Percentiles rank a stretch among this genome's conserved stretches.
phyloP scores from a whole-genome alignment of 2,113 vertebrate species.

The Anolis carolinensis region DNA sequence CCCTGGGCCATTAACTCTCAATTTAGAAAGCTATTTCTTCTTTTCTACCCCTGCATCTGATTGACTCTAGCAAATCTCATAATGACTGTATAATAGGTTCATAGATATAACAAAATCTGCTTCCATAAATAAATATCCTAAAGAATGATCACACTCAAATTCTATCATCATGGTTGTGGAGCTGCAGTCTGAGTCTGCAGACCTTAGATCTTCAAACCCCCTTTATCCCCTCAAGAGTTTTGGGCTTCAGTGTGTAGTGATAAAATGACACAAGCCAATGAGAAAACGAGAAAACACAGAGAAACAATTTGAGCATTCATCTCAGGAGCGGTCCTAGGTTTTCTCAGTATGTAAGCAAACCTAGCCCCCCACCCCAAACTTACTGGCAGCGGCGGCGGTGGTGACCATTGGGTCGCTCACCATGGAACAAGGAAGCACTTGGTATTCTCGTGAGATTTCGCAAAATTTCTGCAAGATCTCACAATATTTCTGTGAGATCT shows the following conservation, averaged over 20 bases:
- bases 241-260: too few relatives aligned
- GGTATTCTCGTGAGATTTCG: too few relatives aligned
- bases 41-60: not conserved
- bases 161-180: not conserved
- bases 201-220: not conserved
- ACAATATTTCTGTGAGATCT: too few relatives aligned
- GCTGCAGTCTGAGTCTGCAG: not conserved
- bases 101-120: not conserved
- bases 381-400: too few relatives aligned
- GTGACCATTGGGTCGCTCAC: too few relatives aligned
- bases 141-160: not conserved
- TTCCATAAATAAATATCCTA: not conserved
- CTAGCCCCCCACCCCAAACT: too few relatives aligned
- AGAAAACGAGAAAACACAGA: not conserved
- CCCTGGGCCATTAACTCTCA: not conserved
- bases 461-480: too few relatives aligned
- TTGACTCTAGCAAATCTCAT: not conserved
- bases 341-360: too few relatives aligned
- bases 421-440: too few relatives aligned
- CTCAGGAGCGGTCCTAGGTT: too few relatives aligned
- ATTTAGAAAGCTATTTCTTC: not conserved
- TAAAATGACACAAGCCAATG: not conserved
- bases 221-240: too few relatives aligned
- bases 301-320: too few relatives aligned
- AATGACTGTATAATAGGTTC: not conserved